Conservation (phyloP, 2,113 vertebrate species). For the Ibidorhyncha struthersii region DNA sequence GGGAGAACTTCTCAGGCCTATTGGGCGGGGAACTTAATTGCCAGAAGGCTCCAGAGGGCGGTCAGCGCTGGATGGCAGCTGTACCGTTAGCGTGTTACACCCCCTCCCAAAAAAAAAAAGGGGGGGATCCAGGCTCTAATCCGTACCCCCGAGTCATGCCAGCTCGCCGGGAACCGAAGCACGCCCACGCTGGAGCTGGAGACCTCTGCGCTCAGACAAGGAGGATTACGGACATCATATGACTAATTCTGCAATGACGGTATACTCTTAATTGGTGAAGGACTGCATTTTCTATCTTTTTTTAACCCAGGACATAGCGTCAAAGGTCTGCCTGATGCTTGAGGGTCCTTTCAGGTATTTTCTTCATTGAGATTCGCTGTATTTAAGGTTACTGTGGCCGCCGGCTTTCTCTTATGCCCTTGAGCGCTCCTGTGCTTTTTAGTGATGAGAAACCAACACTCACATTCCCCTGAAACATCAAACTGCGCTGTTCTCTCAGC, state of each 20-base stretch:
- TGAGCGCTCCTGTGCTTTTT: not conserved
- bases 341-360: conserved; percentile 7
- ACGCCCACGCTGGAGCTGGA: not conserved
- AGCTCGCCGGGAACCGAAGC: not conserved
- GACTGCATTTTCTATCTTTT: not conserved
- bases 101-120: not conserved
- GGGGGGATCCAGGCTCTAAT: not conserved
- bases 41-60: not conserved
- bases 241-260: not conserved
- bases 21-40: not conserved
- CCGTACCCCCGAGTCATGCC: not conserved
- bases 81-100: not conserved
- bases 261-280: not conserved
- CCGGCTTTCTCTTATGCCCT: not conserved
- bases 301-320: not conserved
- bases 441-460: not conserved
- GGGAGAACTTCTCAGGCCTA: not conserved
- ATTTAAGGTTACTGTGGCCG: not conserved
- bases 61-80: not conserved
- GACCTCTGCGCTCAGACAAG: not conserved
- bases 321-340: not conserved
- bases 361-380: not conserved
- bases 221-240: not conserved
- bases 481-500: not conserved
- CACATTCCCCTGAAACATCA: not conserved